A percentile compares a stretch with the other conserved stretches of the same genome.
These are phyloP conservation scores for Rousettus madagascariensis DNA, from an alignment of 2,797 vertebrate species.

Conservation along the genomic window DNA sequence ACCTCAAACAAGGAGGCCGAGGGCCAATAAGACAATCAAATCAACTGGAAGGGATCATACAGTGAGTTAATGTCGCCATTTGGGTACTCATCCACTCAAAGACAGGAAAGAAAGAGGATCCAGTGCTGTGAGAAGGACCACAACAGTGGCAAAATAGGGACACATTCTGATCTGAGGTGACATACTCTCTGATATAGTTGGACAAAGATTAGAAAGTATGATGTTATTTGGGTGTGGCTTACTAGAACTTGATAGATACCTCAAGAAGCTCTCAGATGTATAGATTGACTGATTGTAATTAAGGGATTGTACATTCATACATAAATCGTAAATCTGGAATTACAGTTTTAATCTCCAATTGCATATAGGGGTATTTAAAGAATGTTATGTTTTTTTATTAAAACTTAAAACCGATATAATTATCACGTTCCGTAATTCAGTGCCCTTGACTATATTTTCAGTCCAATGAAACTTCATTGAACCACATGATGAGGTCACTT, in stretches of 20 bases:
- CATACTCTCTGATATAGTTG: not conserved
- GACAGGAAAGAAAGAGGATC: not conserved
- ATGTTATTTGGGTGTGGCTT: not conserved
- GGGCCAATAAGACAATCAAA: not conserved
- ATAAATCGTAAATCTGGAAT: not conserved
- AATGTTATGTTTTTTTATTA: not conserved
- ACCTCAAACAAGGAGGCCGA: not conserved
- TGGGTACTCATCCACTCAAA: not conserved
- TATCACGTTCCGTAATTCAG: not conserved
- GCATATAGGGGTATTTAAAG: not conserved
- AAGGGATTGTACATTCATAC: not conserved
- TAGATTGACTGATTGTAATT: not conserved
- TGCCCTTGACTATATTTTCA: constrained; percentile 5
- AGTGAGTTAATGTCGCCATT: not conserved
- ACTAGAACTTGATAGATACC: not conserved
- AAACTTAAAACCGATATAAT: not conserved
- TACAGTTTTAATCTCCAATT: not conserved
- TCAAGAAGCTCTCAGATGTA: not conserved
- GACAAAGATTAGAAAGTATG: not conserved
- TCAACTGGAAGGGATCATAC: not conserved
- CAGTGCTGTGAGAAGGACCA: not conserved
- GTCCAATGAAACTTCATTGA: not conserved
- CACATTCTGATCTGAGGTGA: not conserved
- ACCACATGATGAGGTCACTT: not conserved
- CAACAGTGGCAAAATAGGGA: not conserved